Base-by-base conservation (phyloP, 2,797 vertebrate genomes). In the Nothura maculosa region DNA sequence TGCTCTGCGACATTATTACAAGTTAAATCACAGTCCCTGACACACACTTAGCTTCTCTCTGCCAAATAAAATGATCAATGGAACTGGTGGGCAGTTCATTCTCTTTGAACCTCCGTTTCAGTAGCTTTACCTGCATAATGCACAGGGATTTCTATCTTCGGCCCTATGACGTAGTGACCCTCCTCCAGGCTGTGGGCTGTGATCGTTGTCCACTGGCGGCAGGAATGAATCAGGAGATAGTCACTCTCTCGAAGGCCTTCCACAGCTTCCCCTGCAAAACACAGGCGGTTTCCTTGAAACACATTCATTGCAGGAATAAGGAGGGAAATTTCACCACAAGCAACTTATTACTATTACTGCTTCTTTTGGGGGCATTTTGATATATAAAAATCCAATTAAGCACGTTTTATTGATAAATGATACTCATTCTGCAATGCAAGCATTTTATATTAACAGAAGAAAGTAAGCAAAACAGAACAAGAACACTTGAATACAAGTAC, bases 91-190 rank as follows among this genome's bases (percentile, higher is more conserved):
- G 63, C 50, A 92, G 58, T 48, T 84, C 4, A 61, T 80, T 90
- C 34, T 50, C 89, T 87, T 64, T 66, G 36, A 60, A 66, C 89
- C 48, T 57, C 9, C 47, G 27, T 83, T 93, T 86, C 73, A 83
- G 19, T 34, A 84, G n/a, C 69, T 97, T 98, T 98, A 99, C 99
- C 99, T 98, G 99, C 99, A 97, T 99, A 99, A 97, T 99, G 99
- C 55, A 99, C 99, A 6, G 99, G 99, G 96, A 99, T 99, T 98
- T 99, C 99, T 97, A 99, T 99, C 98, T 99, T 99, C 76, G 99
- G 99, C 91, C 99, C 99, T 58, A 99, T 99, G 97, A 99, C 99
- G 55, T 99, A 99, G 97, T 99, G 99, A 84, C 99, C 99, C 93
- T 99, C 99, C 96, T 99, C 99, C 89, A 99, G 98, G 96, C 99